Base-by-base conservation (phyloP, 2,797 vertebrate species). In the Oreortyx pictus region DNA sequence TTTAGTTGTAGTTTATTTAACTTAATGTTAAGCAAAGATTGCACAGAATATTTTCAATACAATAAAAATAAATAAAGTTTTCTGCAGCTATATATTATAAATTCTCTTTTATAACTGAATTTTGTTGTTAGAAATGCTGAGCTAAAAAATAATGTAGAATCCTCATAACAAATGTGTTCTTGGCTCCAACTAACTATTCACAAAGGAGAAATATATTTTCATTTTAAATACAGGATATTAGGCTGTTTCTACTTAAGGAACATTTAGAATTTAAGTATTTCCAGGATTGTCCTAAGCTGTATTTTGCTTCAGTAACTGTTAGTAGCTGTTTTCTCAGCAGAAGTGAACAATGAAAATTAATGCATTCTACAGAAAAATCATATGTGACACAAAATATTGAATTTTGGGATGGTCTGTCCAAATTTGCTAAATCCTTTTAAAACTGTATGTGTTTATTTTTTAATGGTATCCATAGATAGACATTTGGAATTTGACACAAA, bases 131-230 rank as follows among this genome's bases (percentile, higher is more conserved):
- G 84, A 73, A 92, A 94, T 81, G 70, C 35, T 86, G 84, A 92
- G 50, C 43, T 87, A 18, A 90, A 89, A 94, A 86, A 17, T 0
- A 15, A 92, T 47, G 85, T 95, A 86, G 82, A 92, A 96, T 94
- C 72, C 49, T 93, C 68, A 61, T 76, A 95, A 80, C 86, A 96
- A 93, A 96, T 94, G 94, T 94, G 78, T 82, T 92, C 75, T 91
- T 96, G 94, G 94, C 94, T 95, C 59, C 71, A 88, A n/a, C n/a
- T 88, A 86, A 52, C 57, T 88, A 89, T 87, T 95, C 92, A 86
- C 93, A 95, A 82, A 95, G 92, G 94, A 92, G 73, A 91, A 96
- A 93, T 95, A 93, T 88, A 93, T 88, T 96, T 95, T 89, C 44
- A 85, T 91, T 86, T 93, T 60, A 90, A 88, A 90, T 92, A 31